phyloP scores from a whole-genome alignment of 2,113 vertebrate genomes.

The Porphyrio hochstetteri region DNA sequence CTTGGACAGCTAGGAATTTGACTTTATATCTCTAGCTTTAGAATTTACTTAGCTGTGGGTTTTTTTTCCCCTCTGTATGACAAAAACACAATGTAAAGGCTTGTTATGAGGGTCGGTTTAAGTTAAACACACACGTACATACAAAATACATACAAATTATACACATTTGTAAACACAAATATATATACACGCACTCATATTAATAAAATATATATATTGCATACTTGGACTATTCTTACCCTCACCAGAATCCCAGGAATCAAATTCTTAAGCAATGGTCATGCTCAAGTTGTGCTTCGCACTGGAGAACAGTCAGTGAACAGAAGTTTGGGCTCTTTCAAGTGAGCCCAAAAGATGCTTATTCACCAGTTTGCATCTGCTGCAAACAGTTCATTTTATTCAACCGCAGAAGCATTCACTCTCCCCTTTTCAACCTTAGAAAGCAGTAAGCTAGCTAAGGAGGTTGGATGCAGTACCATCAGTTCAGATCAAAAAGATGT shows the following conservation, averaged over 20 bases:
- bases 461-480: slow-evolving; percentile 46
- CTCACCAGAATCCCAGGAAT: neutral
- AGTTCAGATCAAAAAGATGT: slow-evolving; percentile 55
- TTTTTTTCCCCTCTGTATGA: neutral
- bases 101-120: neutral
- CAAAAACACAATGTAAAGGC: neutral
- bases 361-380: slow-evolving; percentile 15
- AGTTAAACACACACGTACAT: neutral
- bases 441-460: slow-evolving; percentile 37
- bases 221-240: neutral
- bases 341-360: slow-evolving; percentile 15
- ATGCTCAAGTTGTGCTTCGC: neutral
- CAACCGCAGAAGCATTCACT: slow-evolving; percentile 39
- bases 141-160: neutral
- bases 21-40: neutral
- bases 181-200: neutral
- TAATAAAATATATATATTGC: neutral
- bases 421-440: slow-evolving; percentile 15
- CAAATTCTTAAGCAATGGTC: neutral
- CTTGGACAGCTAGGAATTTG: neutral
- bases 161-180: neutral
- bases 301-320: neutral
- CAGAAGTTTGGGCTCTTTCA: slow-evolving; percentile 13
- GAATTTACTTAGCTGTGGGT: neutral
- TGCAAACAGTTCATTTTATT: slow-evolving; percentile 56